Conservation (phyloP, 2,888 invertebrate genomes). For the Sesia bembeciformis region DNA sequence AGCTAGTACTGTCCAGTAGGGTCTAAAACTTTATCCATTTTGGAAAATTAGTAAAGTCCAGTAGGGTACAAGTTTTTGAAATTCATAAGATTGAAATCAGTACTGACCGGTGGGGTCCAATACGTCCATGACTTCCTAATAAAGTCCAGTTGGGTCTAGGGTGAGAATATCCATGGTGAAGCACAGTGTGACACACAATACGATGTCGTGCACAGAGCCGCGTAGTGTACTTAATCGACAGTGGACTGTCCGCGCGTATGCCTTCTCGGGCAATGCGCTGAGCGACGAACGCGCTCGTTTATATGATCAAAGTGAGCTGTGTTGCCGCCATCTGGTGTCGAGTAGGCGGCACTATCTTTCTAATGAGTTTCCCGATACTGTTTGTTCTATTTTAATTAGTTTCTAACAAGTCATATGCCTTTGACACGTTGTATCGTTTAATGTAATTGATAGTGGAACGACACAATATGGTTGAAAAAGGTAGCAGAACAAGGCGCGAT, state of each 20-base stretch:
- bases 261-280: constrained; percentile 53
- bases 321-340: constrained; percentile 48
- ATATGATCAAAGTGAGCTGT: constrained; percentile 51
- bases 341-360: constrained; percentile 30
- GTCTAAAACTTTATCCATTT: constrained; percentile 47
- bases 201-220: constrained; percentile 36
- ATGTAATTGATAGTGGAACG: too few relatives aligned
- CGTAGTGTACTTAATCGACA: constrained; percentile 23
- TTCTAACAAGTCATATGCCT: too few relatives aligned
- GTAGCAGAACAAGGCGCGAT: neutral
- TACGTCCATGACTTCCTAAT: constrained; percentile 50
- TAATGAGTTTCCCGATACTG: neutral
- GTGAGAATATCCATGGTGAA: constrained; percentile 57
- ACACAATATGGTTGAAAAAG: neutral
- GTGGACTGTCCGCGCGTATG: constrained; percentile 41
- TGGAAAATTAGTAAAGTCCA: constrained; percentile 24
- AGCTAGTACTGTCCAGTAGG: constrained; percentile 57
- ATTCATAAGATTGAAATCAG: constrained; percentile 17
- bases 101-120: constrained; percentile 62
- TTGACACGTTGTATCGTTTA: too few relatives aligned
- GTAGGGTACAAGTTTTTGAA: constrained; percentile 34
- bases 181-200: constrained; percentile 52
- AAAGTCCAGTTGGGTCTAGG: constrained; percentile 66
- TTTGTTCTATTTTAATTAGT: too few relatives aligned
- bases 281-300: constrained; percentile 34